These are phyloP conservation scores for Hippopotamyrus pictus DNA, from an alignment of 2,797 vertebrate species.

Conservation along the genomic window DNA sequence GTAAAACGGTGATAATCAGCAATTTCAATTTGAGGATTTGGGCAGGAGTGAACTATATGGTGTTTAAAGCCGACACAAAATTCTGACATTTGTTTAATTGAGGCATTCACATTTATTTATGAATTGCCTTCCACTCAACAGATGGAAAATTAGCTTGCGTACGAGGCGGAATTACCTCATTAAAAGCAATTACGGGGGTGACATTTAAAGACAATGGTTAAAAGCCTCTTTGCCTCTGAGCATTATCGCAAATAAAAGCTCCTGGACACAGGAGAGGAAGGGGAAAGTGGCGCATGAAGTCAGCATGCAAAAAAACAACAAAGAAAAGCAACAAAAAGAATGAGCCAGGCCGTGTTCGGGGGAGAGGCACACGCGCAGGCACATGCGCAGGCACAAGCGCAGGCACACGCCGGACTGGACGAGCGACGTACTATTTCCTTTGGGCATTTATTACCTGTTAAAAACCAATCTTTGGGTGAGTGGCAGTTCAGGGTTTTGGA, in stretches of 20 bases:
- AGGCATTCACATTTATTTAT: conserved; percentile 47
- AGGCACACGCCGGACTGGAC: not conserved
- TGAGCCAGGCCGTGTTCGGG: conserved; percentile 21
- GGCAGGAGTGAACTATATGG: not conserved
- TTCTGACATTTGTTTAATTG: conserved; percentile 45
- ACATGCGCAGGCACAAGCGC: not conserved
- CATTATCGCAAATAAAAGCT: conserved; percentile 13
- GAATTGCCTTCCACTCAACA: conserved; percentile 50
- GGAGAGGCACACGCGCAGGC: not conserved
- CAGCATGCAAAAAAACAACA: not conserved
- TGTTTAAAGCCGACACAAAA: conserved; percentile 30
- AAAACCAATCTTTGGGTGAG: conserved; percentile 86
- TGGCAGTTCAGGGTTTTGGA: conserved; percentile 87
- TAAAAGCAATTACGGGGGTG: conserved; percentile 60
- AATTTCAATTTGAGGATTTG: conserved; percentile 4
- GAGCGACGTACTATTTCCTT: conserved; percentile 65
- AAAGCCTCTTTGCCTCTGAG: conserved; percentile 66
- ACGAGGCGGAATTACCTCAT: conserved; percentile 63
- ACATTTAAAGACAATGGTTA: conserved; percentile 71
- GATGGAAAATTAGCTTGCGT: conserved; percentile 61
- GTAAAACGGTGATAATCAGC: not conserved
- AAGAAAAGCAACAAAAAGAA: conserved; percentile 43
- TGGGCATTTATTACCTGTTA: conserved; percentile 84
- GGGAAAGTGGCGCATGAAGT: not conserved
- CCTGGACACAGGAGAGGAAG: not conserved